Evolutionary conservation across 2,888 invertebrate species (phyloP), one percentile per base, ranked within the genome.

Genomic region (Brachycybe producta): DNA sequence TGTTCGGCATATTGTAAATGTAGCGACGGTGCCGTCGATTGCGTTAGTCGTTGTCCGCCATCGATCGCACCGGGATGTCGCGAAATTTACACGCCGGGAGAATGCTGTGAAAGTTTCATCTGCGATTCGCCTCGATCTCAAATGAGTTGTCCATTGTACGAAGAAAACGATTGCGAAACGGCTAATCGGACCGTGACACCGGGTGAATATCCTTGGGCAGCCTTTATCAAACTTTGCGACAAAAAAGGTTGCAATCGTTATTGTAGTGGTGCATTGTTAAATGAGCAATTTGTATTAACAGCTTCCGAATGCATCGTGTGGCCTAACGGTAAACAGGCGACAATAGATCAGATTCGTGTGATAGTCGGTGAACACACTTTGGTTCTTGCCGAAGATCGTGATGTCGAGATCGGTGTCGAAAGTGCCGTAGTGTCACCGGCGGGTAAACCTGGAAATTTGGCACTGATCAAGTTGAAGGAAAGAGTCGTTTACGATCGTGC

Each of bases 321-420:
- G 30, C n/a, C 32, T 7, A 28, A 49, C 19, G 11, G 21, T 5
- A 17, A 23, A 7, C 23, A 15, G 8, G 45, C 35, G 11, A 23
- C 17, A 23, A 27, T 26, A 13, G 24, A 26, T 13, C 30, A 50
- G 17, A 21, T 50, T 32, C n/a, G 44, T 13, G 43, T 50, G 13
- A 50, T 50, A 8, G 36, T 50, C 13, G 50, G 50, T n/a, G 50
- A 50, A 15, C 28, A 44, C 17, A 26, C 50, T 3, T 19, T 50
- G 7, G 21, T 46, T 27, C 17, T 50, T 34, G 15, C 21, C 15
- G 50, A 50, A 19, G 50, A 47, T 27, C n/a, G 17, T 13, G 44
- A 50, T 8, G 50, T 50, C 4, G 50, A 50, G 35, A 36, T 50
- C 5, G 13, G 15, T 7, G 50, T 44, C 3, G 19, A 23, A 24